Conservation (phyloP, 2,888 invertebrate genomes). For the Leucoma salicis region DNA sequence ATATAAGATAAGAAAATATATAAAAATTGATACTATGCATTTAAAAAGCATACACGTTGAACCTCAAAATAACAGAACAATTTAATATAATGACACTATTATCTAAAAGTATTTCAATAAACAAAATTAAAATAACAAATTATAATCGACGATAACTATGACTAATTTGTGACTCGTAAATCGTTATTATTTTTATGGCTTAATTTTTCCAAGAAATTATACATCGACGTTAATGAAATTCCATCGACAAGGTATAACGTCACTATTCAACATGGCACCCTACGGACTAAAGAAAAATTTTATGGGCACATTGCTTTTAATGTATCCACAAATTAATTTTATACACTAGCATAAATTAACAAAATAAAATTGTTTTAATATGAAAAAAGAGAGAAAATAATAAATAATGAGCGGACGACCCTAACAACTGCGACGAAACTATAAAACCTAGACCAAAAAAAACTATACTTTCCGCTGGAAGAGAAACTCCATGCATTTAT, state of each 20-base stretch:
- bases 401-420: conserved; percentile 26
- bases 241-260: conserved; percentile 35
- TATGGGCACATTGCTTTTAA: conserved; percentile 51
- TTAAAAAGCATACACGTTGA: no score
- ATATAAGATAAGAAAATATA: no score
- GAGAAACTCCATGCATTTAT: no score
- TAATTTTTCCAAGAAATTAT: conserved; percentile 15
- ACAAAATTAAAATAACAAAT: not conserved
- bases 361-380: conserved; percentile 31
- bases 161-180: conserved; percentile 6
- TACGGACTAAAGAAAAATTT: conserved; percentile 51
- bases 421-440: conserved; percentile 3
- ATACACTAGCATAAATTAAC: conserved; percentile 37
- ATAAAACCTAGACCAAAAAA: conserved; percentile 11
- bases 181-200: conserved; percentile 16
- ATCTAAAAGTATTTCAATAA: not conserved
- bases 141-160: conserved; percentile 2
- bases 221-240: conserved; percentile 24
- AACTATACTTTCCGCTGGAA: conserved; percentile 10
- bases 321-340: conserved; percentile 35
- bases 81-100: no score
- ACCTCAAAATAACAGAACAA: no score
- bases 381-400: conserved; percentile 18
- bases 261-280: conserved; percentile 50
- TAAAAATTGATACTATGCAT: no score